These are phyloP conservation scores for Drosophila tripunctata DNA, from an alignment of 2,888 invertebrate species.

Conservation along the genomic window DNA sequence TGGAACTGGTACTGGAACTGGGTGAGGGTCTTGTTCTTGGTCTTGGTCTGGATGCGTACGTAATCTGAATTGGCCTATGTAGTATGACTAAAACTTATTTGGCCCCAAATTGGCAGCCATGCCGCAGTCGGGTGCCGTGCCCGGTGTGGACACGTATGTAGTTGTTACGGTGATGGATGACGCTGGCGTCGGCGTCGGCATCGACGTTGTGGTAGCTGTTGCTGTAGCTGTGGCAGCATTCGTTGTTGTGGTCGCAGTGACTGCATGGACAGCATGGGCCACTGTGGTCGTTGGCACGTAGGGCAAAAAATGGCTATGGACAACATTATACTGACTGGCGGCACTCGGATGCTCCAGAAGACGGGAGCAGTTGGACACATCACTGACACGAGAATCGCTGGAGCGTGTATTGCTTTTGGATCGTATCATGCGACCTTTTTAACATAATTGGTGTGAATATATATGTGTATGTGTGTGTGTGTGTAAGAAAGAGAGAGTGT, in stretches of 20 bases:
- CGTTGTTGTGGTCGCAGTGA: conserved; percentile 53
- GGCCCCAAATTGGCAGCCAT: conserved; percentile 62
- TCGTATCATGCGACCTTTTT: conserved; percentile 83
- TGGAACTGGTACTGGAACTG: conserved; percentile 1
- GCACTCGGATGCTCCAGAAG: conserved; percentile 82
- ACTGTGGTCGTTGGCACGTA: conserved; percentile 74
- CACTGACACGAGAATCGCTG: conserved; percentile 84
- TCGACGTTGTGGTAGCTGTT: conserved; percentile 23
- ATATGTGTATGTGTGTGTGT: background rate
- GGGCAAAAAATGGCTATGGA: conserved; percentile 75
- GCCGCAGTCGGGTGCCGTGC: conserved; percentile 72
- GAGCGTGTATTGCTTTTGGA: conserved; percentile 84
- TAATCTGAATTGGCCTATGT: conserved; percentile 18
- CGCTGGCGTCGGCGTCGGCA: conserved; percentile 38
- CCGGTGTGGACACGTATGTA: conserved; percentile 72
- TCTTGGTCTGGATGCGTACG: conserved; percentile 11
- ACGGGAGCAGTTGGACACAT: conserved; percentile 83
- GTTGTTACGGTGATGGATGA: conserved; percentile 56
- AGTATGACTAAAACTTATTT: conserved; percentile 81
- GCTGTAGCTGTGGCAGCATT: conserved; percentile 8
- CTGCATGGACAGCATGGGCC: conserved; percentile 37
- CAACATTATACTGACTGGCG: conserved; percentile 72
- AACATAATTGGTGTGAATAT: background rate
- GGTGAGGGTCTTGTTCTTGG: background rate
- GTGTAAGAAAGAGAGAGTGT: conserved; percentile 12